Conservation (phyloP, 2,888 invertebrate species). For the Acanthosepion esculentum region DNA sequence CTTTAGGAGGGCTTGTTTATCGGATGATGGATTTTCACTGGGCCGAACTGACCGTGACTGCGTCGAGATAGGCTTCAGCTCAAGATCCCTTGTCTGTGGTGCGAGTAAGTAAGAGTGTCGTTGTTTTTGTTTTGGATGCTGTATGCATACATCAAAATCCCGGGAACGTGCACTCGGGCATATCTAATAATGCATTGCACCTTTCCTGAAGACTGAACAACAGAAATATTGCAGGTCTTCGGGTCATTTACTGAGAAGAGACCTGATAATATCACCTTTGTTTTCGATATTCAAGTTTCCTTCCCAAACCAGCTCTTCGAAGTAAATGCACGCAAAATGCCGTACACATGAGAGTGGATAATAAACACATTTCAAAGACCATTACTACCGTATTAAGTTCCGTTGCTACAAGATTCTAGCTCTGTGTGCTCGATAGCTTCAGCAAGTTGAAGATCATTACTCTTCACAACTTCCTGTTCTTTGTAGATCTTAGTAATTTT, state of each 20-base stretch:
- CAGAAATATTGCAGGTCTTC: not conserved
- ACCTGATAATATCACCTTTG: not conserved
- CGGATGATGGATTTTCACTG: not conserved
- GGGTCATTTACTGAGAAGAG: not conserved
- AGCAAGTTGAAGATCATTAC: no score
- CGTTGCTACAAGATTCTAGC: no score
- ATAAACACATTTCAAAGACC: no score
- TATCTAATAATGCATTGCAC: not conserved
- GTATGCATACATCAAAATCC: not conserved
- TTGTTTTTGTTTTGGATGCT: not conserved
- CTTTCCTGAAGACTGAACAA: not conserved
- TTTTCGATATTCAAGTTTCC: not conserved
- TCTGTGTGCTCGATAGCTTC: no score
- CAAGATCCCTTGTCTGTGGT: not conserved
- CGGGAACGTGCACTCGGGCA: not conserved
- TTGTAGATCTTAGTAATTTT: no score
- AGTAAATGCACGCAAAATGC: no score
- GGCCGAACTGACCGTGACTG: not conserved
- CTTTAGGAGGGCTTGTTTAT: not conserved
- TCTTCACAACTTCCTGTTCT: no score
- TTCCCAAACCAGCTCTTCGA: no score
- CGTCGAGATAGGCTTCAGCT: not conserved
- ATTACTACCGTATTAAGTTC: no score
- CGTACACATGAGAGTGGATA: no score
- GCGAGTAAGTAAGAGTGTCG: not conserved